These are phyloP conservation scores for Unio pictorum DNA, from an alignment of 2,888 invertebrate genomes.

Conservation along the genomic window DNA sequence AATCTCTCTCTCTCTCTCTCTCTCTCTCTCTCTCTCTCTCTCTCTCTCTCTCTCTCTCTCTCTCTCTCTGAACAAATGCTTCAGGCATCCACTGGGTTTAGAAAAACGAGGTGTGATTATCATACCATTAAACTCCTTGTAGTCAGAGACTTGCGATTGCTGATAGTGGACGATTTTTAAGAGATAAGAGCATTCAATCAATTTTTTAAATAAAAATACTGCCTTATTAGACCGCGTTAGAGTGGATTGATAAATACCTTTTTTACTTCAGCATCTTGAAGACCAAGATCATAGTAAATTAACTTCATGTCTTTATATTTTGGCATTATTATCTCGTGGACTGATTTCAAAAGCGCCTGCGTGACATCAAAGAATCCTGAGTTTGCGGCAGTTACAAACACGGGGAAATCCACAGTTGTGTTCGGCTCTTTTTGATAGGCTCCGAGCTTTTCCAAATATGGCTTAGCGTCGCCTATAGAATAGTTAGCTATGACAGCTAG, in stretches of 20 bases:
- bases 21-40: too few relatives aligned
- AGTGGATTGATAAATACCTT: not conserved
- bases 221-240: not conserved
- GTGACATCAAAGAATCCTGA: constrained; percentile 5
- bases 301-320: constrained; percentile 10
- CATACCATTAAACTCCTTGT: too few relatives aligned
- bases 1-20: too few relatives aligned
- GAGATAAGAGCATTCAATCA: too few relatives aligned
- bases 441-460: constrained; percentile 13
- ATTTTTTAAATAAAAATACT: too few relatives aligned
- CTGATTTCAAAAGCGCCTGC: constrained; percentile 7
- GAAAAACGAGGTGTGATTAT: too few relatives aligned
- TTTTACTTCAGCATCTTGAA: not conserved
- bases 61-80: too few relatives aligned
- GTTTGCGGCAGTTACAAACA: constrained; percentile 3
- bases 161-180: too few relatives aligned
- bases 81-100: too few relatives aligned
- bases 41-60: too few relatives aligned
- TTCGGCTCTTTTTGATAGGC: constrained; percentile 3
- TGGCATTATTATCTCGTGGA: constrained; percentile 4
- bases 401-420: constrained; percentile 8
- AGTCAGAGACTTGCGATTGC: too few relatives aligned
- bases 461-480: constrained; percentile 13
- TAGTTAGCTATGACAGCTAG: constrained; percentile 13
- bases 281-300: constrained; percentile 18